Conservation (phyloP, 2,888 invertebrate genomes). For the Eristalinus aeneus region DNA sequence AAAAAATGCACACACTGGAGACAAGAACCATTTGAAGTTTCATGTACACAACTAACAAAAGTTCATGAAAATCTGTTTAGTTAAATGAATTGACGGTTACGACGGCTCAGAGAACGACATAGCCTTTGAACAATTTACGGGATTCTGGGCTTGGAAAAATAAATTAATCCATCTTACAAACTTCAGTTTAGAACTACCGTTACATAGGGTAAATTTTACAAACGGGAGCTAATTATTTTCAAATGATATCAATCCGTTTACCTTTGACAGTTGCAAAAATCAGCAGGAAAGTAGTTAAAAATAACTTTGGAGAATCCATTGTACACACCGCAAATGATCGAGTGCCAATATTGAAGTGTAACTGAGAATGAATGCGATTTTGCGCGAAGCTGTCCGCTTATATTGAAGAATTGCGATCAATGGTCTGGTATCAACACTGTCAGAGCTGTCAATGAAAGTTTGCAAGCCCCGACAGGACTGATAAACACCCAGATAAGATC, state of each 20-base stretch:
- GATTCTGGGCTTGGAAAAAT: no score
- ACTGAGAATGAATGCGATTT: slow-evolving; percentile 23
- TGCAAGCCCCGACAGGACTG: not conserved
- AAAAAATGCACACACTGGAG: no score
- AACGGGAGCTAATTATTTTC: no score
- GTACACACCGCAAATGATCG: not conserved
- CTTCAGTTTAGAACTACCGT: not conserved
- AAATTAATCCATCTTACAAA: no score
- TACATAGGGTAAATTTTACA: not conserved
- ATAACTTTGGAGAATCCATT: slow-evolving; percentile 14
- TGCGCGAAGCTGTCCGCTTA: not conserved
- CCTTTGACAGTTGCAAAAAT: slow-evolving; percentile 24
- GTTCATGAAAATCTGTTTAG: no score
- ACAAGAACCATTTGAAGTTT: no score
- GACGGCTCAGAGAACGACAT: no score
- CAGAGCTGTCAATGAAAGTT: slow-evolving; percentile 19
- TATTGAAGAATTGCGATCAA: not conserved
- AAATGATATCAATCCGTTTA: not conserved
- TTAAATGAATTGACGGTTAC: no score
- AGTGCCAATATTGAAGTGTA: slow-evolving; percentile 7
- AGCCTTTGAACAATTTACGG: no score
- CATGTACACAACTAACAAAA: no score
- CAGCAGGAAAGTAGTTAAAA: slow-evolving; percentile 12
- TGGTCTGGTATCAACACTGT: not conserved
- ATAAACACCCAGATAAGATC: slow-evolving; percentile 24